A percentile compares a stretch with the other conserved stretches of the same genome.
Evolutionary conservation across 2,113 vertebrate species (phyloP).

Genomic region (Lampris incognitus): DNA sequence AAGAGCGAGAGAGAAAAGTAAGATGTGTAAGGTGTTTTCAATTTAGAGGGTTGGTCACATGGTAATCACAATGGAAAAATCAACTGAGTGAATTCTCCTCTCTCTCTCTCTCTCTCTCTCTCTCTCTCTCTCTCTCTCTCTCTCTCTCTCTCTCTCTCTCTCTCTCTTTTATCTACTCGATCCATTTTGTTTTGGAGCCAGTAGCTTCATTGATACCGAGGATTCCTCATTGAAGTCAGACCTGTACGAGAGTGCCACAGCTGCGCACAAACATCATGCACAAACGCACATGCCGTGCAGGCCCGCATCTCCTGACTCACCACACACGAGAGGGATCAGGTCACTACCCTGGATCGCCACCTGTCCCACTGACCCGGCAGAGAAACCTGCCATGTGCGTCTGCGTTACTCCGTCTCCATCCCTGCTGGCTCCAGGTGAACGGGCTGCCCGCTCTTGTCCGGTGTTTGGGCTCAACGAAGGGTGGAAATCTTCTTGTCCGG

Average conservation of each 20-base stretch:
- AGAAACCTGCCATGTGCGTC: too few relatives aligned
- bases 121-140: constrained; percentile 29
- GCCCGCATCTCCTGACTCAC: too few relatives aligned
- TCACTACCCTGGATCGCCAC: too few relatives aligned
- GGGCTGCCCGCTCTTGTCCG: too few relatives aligned
- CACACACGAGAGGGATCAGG: too few relatives aligned
- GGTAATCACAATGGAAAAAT: constrained; percentile 28
- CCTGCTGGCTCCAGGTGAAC: too few relatives aligned
- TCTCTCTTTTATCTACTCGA: constrained; percentile 23
- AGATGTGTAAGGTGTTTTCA: constrained; percentile 49
- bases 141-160: constrained; percentile 29
- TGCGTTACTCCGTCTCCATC: too few relatives aligned
- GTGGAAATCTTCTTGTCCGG: too few relatives aligned
- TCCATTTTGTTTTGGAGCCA: too few relatives aligned
- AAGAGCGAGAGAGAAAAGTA: constrained; percentile 16
- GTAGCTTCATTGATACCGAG: too few relatives aligned
- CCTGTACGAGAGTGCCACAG: constrained; percentile 1
- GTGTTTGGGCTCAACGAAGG: too few relatives aligned
- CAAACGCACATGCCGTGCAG: not conserved
- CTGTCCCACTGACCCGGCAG: too few relatives aligned
- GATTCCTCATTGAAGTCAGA: not conserved
- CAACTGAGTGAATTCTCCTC: not conserved
- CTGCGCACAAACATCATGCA: not conserved
- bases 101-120: constrained; percentile 32
- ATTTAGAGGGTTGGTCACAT: constrained; percentile 26